Evolutionary conservation across 92 coral and sea anemone species (phyloP).

Genomic region (Zoanthus solanderi): DNA sequence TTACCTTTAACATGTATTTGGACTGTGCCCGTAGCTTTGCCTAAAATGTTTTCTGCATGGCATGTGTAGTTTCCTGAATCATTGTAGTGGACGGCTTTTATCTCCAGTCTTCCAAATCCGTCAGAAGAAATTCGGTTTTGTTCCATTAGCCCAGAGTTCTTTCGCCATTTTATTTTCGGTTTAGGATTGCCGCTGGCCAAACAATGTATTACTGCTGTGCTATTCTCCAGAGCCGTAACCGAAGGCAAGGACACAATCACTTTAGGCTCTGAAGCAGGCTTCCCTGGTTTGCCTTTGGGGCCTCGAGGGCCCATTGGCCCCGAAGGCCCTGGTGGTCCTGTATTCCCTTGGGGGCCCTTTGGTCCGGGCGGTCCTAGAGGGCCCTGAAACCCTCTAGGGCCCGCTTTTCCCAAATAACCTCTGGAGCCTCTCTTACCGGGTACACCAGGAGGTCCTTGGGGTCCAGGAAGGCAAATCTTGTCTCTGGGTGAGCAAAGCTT

Average conservation of each 20-base stretch:
- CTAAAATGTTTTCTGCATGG: slow-evolving; percentile 23
- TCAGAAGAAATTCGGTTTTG: not conserved
- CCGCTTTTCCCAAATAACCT: slow-evolving; percentile 22
- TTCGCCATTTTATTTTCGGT: slow-evolving; percentile 16
- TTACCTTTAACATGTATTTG: not conserved
- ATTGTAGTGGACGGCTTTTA: slow-evolving; percentile 3
- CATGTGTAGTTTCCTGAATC: slow-evolving; percentile 27
- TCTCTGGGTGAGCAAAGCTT: slow-evolving; percentile 19
- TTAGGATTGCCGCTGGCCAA: slow-evolving; percentile 30
- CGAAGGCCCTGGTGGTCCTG: slow-evolving; percentile 3
- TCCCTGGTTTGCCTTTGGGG: slow-evolving; percentile 17
- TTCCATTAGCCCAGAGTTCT: not conserved
- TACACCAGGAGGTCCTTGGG: slow-evolving; percentile 1
- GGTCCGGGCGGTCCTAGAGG: slow-evolving; percentile 1
- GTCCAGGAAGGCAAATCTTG: slow-evolving; percentile 23
- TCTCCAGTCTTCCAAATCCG: slow-evolving; percentile 18
- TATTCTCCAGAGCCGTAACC: slow-evolving; percentile 22
- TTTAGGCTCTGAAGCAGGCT: slow-evolving; percentile 30
- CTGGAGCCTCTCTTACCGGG: slow-evolving; percentile 14
- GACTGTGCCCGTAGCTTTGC: slow-evolving; percentile 4
- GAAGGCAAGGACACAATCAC: slow-evolving; percentile 10
- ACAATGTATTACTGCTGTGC: slow-evolving; percentile 2
- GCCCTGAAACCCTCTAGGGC: slow-evolving; percentile 17
- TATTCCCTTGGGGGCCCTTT: not conserved
- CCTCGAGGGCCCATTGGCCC: slow-evolving; percentile 19